Percentiles rank a stretch among this genome's conserved stretches.
phyloP scores from a whole-genome alignment of 2,113 vertebrate genomes.

The Galemys pyrenaicus region DNA sequence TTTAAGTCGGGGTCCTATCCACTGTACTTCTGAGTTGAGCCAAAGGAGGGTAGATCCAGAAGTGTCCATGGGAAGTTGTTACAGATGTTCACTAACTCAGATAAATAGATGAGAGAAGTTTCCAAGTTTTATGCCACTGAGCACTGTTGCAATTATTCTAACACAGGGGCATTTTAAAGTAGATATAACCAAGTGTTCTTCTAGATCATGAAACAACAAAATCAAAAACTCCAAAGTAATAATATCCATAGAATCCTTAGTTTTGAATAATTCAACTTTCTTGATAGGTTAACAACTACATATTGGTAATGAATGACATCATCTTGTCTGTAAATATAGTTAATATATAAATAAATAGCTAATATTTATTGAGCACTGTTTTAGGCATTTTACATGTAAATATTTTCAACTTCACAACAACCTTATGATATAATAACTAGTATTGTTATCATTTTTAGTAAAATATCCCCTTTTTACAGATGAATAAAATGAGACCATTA shows the following conservation, averaged over 20 bases:
- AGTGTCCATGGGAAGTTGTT: not conserved
- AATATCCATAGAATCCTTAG: not conserved
- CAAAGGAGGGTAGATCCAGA: not conserved
- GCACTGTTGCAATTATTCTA: not conserved
- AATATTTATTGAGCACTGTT: not conserved
- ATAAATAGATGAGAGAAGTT: not conserved
- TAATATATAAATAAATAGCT: not conserved
- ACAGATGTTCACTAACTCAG: not conserved
- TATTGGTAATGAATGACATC: not conserved
- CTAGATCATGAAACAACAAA: not conserved
- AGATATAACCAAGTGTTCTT: not conserved
- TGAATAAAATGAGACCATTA: not conserved
- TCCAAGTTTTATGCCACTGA: not conserved
- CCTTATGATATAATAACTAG: not conserved
- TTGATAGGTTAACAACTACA: not conserved
- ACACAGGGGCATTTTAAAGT: constrained; percentile 23
- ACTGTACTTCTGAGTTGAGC: not conserved
- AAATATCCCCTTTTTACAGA: not conserved
- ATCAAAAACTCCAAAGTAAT: not conserved
- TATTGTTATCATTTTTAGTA: not conserved
- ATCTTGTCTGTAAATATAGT: too few species aligned
- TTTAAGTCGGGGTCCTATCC: not conserved
- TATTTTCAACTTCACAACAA: not conserved
- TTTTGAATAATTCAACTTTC: not conserved
- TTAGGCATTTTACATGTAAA: not conserved